Base-by-base conservation (phyloP, 2,113 vertebrate genomes). In the Microtus ochrogaster region DNA sequence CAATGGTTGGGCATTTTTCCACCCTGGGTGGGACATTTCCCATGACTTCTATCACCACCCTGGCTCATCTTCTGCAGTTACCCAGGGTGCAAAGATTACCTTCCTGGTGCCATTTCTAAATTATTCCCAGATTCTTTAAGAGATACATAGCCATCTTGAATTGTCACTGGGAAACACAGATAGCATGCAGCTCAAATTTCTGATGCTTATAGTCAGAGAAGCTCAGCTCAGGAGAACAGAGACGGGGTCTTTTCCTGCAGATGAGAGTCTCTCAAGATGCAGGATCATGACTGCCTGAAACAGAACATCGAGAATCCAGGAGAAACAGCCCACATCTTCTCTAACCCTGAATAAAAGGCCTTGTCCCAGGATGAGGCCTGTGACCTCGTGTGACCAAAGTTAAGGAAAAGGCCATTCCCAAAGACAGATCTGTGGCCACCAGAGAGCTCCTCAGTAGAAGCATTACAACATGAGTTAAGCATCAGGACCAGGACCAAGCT, bases 61-160 rank as follows among this genome's bases (percentile, higher is more conserved):
- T 41, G 28, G 65, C 55, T 91, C 36, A 39, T 28, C n/a, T 24
- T n/a, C 65, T 88, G 24, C 28, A 39, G 76, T 89, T 89, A 85
- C 24, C 30, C 49, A 85, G 72, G 77, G 5, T 93, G 55, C 55
- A 5, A 6, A 58, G 55, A 58, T 39, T 94, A 3, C 63, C 24
- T 36, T 90, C 65, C 47, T 91, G 61, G 47, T 55, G 55, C 77
- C 39, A 24, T 92, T 96, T 95, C 85, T 90, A 22, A 97, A 84
- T 90, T 88, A 72, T 66, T 88, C 17, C 81, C 52, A 83, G 72
- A 74, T 44, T 63, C 47, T 47, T 95, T 90, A 72, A 44, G 58
- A 72, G 86, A 44, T 39, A 81, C 63, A 84, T 63, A 81, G 58
- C n/a, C 33, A 94, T 10, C 72, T 77, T 92, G 72, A 84, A 72